Evolutionary conservation across 92 coral and sea anemone genomes (phyloP).

Genomic region (Epizoanthus illoricatus): DNA sequence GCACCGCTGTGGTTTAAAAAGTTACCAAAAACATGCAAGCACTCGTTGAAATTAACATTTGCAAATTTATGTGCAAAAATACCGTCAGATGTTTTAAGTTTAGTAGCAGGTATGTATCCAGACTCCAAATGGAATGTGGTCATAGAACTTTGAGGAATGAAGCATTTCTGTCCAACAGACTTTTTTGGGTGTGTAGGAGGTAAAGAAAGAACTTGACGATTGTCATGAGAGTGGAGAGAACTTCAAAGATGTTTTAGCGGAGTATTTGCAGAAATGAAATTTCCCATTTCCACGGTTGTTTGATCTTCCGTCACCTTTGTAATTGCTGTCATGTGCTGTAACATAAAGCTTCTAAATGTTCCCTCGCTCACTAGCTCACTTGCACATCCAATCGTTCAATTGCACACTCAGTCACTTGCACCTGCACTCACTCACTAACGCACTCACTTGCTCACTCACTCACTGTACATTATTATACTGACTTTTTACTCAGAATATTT

Average conservation of each 20-base stretch:
- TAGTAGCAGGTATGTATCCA: neutral
- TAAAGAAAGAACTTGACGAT: slow-evolving; percentile 44
- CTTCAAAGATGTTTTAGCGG: slow-evolving; percentile 15
- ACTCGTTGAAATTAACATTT: neutral
- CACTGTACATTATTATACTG: no score
- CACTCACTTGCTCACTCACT: no score
- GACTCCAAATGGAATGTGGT: neutral
- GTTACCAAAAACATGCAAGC: neutral
- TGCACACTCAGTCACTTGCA: no score
- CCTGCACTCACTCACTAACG: no score
- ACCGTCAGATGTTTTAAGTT: neutral
- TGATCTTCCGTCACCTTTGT: neutral
- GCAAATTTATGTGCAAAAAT: neutral
- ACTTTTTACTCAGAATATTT: no score
- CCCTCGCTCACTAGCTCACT: no score
- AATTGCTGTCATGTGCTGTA: no score
- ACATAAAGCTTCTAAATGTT: no score
- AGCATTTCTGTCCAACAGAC: neutral
- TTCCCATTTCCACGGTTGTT: neutral
- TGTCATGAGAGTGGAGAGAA: slow-evolving; percentile 43
- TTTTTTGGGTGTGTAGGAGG: slow-evolving; percentile 43
- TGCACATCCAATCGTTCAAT: no score
- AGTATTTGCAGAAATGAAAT: no score
- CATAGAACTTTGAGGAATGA: no score
- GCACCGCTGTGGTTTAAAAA: neutral